Percentiles rank a stretch among this genome's conserved stretches.
These are phyloP conservation scores for Pristionchus fissidentatus DNA, from an alignment of 2,888 invertebrate genomes.

Conservation along the genomic window DNA sequence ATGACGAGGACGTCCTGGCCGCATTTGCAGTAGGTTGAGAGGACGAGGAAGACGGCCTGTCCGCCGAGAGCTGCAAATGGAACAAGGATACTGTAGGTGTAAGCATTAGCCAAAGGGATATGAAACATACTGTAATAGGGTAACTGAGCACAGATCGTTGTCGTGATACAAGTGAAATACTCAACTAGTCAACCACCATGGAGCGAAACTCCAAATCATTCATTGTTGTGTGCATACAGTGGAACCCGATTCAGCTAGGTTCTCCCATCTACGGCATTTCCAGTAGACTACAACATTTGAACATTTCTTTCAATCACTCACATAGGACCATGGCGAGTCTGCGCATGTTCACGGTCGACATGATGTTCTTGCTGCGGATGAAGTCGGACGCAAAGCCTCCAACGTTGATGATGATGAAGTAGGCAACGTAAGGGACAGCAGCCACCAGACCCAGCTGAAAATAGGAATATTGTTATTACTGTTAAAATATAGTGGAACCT, in stretches of 20 bases:
- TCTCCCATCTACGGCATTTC: not conserved
- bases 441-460: conserved; percentile 74
- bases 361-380: conserved; percentile 62
- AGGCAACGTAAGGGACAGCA: conserved; percentile 75
- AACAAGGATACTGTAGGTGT: not conserved
- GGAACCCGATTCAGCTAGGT: too few relatives aligned
- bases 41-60: conserved; percentile 74
- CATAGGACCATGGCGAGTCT: conserved; percentile 74
- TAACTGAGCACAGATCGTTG: too few relatives aligned
- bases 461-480: too few relatives aligned
- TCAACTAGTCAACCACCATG: not conserved
- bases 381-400: conserved; percentile 73
- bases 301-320: too few relatives aligned
- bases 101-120: not conserved
- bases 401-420: conserved; percentile 74
- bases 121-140: too few relatives aligned
- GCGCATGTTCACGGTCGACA: conserved; percentile 73
- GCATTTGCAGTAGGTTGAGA: conserved; percentile 71
- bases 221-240: too few relatives aligned
- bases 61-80: conserved; percentile 69
- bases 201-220: too few relatives aligned
- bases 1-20: conserved; percentile 74
- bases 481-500: not conserved
- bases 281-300: not conserved
- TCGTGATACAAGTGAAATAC: too few relatives aligned